A percentile compares a stretch with the other conserved stretches of the same genome.
phyloP scores from a whole-genome alignment of 2,113 vertebrate genomes.

The Mesitornis unicolor region DNA sequence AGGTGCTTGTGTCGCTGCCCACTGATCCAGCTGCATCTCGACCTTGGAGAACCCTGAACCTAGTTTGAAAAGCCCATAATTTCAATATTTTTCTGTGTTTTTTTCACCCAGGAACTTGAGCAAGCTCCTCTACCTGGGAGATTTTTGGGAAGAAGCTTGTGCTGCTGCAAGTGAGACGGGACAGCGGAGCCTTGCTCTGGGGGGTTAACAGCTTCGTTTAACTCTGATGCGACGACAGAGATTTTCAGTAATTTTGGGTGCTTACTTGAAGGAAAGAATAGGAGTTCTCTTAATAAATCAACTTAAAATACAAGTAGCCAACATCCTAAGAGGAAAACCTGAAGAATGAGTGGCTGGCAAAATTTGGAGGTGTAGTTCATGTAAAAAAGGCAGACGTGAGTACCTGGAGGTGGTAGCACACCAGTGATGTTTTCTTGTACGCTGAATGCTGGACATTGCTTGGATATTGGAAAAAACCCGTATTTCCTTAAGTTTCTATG shows the following conservation, averaged over 20 bases:
- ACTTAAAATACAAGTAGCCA: not conserved
- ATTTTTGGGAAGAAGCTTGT: not conserved
- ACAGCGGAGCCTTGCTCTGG: too few relatives aligned
- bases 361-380: not conserved
- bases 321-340: not conserved
- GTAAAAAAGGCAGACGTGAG: not conserved
- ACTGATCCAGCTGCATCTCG: accelerated
- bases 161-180: not conserved
- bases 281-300: not conserved
- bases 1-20: not conserved
- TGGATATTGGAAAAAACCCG: not conserved
- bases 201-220: too few relatives aligned
- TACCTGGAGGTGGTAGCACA: not conserved
- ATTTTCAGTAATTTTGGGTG: not conserved
- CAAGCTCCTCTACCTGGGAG: not conserved
- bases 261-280: not conserved
- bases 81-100: accelerated
- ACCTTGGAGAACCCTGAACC: not conserved
- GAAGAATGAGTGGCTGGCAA: not conserved
- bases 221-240: not conserved
- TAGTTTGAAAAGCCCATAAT: not conserved
- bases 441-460: not conserved
- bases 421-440: not conserved
- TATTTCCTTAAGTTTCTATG: accelerated
- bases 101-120: not conserved